Base-by-base conservation (phyloP, 2,113 vertebrate species). In the Sorex fumeus region DNA sequence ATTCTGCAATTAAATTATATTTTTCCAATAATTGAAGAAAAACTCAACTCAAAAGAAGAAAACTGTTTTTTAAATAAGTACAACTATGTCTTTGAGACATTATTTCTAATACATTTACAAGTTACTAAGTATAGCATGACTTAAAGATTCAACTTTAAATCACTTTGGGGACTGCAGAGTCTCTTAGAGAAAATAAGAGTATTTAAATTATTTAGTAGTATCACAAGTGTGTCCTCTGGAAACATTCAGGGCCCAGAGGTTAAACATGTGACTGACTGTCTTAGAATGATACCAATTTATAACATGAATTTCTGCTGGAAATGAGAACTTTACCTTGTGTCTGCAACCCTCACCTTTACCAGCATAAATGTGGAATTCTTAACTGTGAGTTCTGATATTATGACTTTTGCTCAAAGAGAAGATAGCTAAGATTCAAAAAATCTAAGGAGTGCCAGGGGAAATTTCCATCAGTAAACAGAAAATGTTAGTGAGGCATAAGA, bases 111-210 rank as follows among this genome's bases (percentile, higher is more conserved):
- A n/a, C 43, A 69, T 66, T 34, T 83, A 70, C 79, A 92, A 81
- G 67, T 71, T 87, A 8, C 47, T 62, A 84, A n/a, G 57, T 79
- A 62, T 30, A 50, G 43, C 27, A 81, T 71, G 13, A 76, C 53
- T 80, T 88, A 91, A 57, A 60, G 23, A 62, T 36, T 84, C 40
- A 88, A 95, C 74, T 88, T 71, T 93, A 93, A 93, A 91, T 94
- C 80, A 93, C 93, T 60, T 91, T 43, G 88, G 93, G 74, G 87
- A 95, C 57, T 91, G 84, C 16, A 81, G 60, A 53, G 70, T 81
- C 79, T 87, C 87, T 85, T 60, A 60, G 43, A 18, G 69, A 81
- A 84, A 93, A 72, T 34, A 94, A 40, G 34, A 76, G 47, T 10
- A 87, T 80, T 94, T 93, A 80, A 92, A 88, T 93, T 95, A 62